A percentile compares a stretch with the other conserved stretches of the same genome.
phyloP scores from a whole-genome alignment of 2,797 vertebrate species.

The Babyrousa celebensis region DNA sequence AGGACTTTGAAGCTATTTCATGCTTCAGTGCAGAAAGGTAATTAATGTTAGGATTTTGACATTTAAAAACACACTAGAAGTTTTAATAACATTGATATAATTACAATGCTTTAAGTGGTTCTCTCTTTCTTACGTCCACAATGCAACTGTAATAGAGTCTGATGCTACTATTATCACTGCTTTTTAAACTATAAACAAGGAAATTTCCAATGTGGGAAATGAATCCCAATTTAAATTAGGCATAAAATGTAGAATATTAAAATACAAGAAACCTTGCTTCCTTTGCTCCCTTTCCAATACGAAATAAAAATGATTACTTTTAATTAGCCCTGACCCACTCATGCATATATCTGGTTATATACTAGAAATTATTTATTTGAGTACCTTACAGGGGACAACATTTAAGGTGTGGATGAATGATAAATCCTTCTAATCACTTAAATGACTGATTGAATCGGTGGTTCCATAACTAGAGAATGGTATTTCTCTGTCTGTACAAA shows the following conservation, averaged over 20 bases:
- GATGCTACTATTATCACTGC: constrained; percentile 73
- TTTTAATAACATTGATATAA: constrained; percentile 84
- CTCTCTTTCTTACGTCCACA: constrained; percentile 73
- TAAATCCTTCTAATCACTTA: constrained; percentile 21
- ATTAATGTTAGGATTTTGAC: constrained; percentile 82
- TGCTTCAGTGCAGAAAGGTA: constrained; percentile 80
- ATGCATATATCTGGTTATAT: constrained; percentile 63
- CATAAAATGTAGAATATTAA: constrained; percentile 73
- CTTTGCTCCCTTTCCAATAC: constrained; percentile 46
- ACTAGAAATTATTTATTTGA: constrained; percentile 41
- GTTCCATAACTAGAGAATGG: constrained; percentile 35
- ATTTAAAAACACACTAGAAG: constrained; percentile 80
- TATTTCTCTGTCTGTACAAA: constrained; percentile 26
- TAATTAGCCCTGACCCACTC: constrained; percentile 59
- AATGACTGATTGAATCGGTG: constrained; percentile 26
- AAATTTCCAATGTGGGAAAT: constrained; percentile 78
- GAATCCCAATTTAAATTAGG: constrained; percentile 81
- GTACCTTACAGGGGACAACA: not conserved
- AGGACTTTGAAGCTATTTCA: constrained; percentile 81
- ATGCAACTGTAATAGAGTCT: constrained; percentile 78
- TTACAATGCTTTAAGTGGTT: constrained; percentile 82
- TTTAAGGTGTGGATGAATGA: constrained; percentile 50
- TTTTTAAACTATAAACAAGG: constrained; percentile 80
- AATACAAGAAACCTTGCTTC: constrained; percentile 65
- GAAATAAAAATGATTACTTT: constrained; percentile 77